Base-by-base conservation (phyloP, 2,797 vertebrate genomes). In the Gallinago nigripennis region DNA sequence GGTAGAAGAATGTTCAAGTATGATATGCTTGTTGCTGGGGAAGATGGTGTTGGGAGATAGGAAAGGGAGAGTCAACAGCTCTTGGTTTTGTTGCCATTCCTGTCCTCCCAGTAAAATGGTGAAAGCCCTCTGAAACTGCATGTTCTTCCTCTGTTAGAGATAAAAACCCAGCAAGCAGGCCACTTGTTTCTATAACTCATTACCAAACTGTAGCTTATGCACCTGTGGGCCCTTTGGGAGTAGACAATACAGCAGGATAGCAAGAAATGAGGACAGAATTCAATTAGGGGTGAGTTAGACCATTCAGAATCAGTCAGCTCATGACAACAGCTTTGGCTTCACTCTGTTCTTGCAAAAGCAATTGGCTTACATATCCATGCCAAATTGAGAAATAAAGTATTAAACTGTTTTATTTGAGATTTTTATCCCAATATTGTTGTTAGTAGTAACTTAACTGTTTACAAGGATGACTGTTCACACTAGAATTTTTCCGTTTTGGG, bases 341-440 rank as follows among this genome's bases (percentile, higher is more conserved):
- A 33, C 7, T 39, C 24, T 54, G 4, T 6, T 58, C 6, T 68
- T 46, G 17, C 9, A 63, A 70, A 79, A 50, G 9, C 4, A 33
- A 35, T 51, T 41, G 20, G 6, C 11, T 83, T 80, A 23, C 9
- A 20, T 7, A 14, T 5, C 1, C 18, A 17, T 1, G 2, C 1
- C 11, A 41, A 58, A 23, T 18, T 48, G 1, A 53, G 27, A 77
- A 81, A 35, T 27, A 14, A 46, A 23, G 6, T 60, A 25, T 57
- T 56, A 56, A 56, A 12, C 53, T 56, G 53, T 20, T 56, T 56
- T 56, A n/a, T 21, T n/a, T 56, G 12, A 18, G 19, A 20, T n/a
- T 56, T n/a, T n/a, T n/a, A 56, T 12, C 16, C 6, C 35, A 64
- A 3, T 80, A 86, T 37, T 72, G 3, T 9, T 20, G 8, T 58